Percentiles rank a stretch among this genome's conserved stretches.
These are phyloP conservation scores for Leptopterna dolabrata DNA, from an alignment of 2,888 invertebrate species.

Conservation along the genomic window DNA sequence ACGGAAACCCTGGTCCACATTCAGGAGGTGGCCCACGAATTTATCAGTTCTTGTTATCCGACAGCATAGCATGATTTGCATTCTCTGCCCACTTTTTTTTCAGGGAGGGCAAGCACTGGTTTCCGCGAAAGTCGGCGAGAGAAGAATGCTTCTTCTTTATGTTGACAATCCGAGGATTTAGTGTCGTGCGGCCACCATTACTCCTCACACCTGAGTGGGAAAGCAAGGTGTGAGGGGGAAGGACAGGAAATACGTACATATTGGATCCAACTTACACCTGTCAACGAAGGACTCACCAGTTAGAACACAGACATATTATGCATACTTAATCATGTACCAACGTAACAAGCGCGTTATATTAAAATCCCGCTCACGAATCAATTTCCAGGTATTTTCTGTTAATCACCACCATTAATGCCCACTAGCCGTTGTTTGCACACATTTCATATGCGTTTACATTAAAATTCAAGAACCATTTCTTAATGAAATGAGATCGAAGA, in stretches of 20 bases:
- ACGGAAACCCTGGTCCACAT: neutral
- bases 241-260: neutral
- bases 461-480: too few species aligned
- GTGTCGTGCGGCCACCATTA: neutral
- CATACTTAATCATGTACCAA: too few species aligned
- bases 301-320: too few species aligned
- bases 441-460: too few species aligned
- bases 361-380: too few species aligned
- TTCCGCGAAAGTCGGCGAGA: slow-evolving; percentile 27
- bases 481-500: too few species aligned
- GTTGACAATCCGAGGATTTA: slow-evolving; percentile 20
- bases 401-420: too few species aligned
- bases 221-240: slow-evolving; percentile 20
- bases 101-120: neutral
- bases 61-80: slow-evolving; percentile 42
- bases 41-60: slow-evolving; percentile 39
- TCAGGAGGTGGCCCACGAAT: neutral
- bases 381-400: too few species aligned
- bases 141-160: slow-evolving; percentile 37
- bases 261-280: neutral
- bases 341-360: too few species aligned
- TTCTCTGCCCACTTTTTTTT: slow-evolving; percentile 37
- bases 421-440: too few species aligned
- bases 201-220: slow-evolving; percentile 6
- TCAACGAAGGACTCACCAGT: too few species aligned